phyloP scores from a whole-genome alignment of 2,113 vertebrate species.

The Periophthalmus modestus region DNA sequence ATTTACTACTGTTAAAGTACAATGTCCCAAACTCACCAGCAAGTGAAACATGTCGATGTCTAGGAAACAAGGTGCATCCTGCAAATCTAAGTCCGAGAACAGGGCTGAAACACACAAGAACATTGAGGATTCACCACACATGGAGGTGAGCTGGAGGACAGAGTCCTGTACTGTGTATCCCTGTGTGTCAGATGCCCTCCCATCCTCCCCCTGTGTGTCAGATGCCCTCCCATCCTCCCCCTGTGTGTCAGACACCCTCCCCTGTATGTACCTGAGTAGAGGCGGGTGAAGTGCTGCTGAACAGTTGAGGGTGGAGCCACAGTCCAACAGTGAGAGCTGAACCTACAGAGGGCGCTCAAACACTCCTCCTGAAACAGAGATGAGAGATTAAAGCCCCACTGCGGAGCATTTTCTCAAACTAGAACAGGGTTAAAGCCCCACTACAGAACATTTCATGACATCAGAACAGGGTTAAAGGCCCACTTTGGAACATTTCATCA shows the following conservation, averaged over 20 bases:
- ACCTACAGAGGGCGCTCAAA: conserved; percentile 88
- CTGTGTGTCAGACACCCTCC: no score
- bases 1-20: not conserved
- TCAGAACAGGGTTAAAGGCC: no score
- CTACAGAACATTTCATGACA: no score
- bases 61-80: conserved; percentile 83
- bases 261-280: conserved; percentile 83
- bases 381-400: not conserved
- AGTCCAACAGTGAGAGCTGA: conserved; percentile 91
- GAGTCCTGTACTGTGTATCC: no score
- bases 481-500: no score
- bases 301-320: conserved; percentile 80
- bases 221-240: not conserved
- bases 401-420: not conserved
- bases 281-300: conserved; percentile 87
- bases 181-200: not conserved
- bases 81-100: conserved; percentile 80
- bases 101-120: conserved; percentile 78
- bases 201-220: no score
- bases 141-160: no score
- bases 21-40: conserved; percentile 85
- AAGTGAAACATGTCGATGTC: conserved; percentile 97
- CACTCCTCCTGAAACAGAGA: conserved; percentile 87
- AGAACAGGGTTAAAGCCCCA: no score
- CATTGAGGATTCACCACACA: no score